Percentiles rank a stretch among this genome's conserved stretches.
Evolutionary conservation across 2,113 vertebrate species (phyloP).

Genomic region (Lamprotornis superbus): DNA sequence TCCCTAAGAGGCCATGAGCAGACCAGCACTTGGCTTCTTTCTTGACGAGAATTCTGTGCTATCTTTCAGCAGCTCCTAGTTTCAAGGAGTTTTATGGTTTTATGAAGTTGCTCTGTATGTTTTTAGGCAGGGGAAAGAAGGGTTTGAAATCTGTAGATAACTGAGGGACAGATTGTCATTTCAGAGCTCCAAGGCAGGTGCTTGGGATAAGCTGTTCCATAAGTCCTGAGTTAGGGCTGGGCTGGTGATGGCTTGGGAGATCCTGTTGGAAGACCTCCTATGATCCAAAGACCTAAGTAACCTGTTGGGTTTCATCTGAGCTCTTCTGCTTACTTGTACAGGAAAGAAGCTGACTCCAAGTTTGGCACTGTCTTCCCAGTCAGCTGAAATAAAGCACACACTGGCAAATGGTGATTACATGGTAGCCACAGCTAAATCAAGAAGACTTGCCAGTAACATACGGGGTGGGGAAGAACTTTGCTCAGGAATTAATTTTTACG

Average conservation of each 20-base stretch:
- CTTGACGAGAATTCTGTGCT: background rate
- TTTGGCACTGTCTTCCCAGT: background rate
- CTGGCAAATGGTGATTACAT: background rate
- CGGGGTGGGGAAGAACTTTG: background rate
- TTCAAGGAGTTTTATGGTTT: background rate
- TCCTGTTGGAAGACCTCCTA: background rate
- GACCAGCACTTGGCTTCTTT: background rate
- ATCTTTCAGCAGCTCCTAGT: background rate
- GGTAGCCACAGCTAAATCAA: background rate
- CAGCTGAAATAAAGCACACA: background rate
- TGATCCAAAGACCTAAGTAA: background rate
- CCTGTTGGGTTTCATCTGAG: background rate
- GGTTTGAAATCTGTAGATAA: constrained; percentile 71
- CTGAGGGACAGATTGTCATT: constrained; percentile 72
- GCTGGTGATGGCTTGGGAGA: background rate
- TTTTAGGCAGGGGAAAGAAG: constrained; percentile 73
- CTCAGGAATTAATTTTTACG: background rate
- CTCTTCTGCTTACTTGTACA: background rate
- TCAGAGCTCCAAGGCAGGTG: constrained; percentile 73
- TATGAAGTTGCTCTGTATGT: background rate
- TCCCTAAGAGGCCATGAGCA: background rate
- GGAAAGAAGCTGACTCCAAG: background rate
- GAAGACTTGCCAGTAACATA: background rate
- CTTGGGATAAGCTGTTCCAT: background rate
- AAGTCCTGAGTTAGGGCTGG: background rate